These are phyloP conservation scores for Pogonus chalceus DNA, from an alignment of 1,140 invertebrate species.

Conservation along the genomic window DNA sequence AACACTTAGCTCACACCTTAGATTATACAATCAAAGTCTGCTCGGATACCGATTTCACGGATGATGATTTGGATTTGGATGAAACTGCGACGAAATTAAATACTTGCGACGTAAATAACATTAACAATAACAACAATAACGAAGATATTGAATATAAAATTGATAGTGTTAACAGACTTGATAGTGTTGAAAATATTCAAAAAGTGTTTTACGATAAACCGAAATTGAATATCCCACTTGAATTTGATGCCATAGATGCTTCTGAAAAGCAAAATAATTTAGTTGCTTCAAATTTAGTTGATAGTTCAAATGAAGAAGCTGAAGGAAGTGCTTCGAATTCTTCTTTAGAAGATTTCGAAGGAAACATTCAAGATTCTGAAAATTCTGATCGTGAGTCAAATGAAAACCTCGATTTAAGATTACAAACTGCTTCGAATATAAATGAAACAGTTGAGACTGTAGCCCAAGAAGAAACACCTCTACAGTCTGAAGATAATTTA, in stretches of 20 bases:
- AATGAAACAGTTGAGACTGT: too few species aligned
- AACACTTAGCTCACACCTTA: slow-evolving; percentile 48
- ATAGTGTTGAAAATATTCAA: slow-evolving; percentile 39
- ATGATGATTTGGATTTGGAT: slow-evolving; percentile 36
- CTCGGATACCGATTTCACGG: slow-evolving; percentile 40
- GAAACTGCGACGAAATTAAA: slow-evolving; percentile 20
- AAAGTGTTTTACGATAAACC: slow-evolving; percentile 51
- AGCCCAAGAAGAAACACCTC: too few species aligned
- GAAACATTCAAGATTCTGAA: not conserved
- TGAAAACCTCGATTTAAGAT: not conserved
- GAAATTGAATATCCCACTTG: slow-evolving; percentile 39
- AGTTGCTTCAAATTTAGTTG: too few species aligned
- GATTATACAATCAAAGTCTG: slow-evolving; percentile 27
- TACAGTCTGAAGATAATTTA: not conserved
- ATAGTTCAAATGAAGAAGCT: not conserved
- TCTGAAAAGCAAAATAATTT: slow-evolving; percentile 13
- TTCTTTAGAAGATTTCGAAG: not conserved
- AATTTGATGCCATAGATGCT: too few species aligned
- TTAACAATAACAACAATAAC: slow-evolving; percentile 31
- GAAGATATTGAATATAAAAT: slow-evolving; percentile 31
- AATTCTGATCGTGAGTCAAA: slow-evolving; percentile 7
- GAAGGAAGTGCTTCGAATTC: not conserved
- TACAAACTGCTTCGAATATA: too few species aligned
- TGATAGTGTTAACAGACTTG: slow-evolving; percentile 44
- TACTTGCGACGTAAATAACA: slow-evolving; percentile 26